A percentile compares a stretch with the other conserved stretches of the same genome.
These are phyloP conservation scores for Drosophila peninsularis DNA, from an alignment of 2,888 invertebrate species.

Conservation along the genomic window DNA sequence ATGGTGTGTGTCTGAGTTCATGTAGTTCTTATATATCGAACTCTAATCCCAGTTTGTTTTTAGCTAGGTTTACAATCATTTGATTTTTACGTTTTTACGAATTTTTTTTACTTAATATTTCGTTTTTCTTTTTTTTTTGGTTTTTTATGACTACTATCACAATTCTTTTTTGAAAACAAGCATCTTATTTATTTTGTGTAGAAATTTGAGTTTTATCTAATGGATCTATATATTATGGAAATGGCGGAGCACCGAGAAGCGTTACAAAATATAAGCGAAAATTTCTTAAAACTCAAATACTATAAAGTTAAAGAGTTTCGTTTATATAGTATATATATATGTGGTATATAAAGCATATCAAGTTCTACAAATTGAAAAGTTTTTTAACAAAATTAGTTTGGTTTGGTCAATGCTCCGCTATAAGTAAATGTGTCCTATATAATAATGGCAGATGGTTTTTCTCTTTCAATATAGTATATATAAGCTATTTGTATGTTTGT, in stretches of 20 bases:
- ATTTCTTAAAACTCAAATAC: conserved; percentile 32
- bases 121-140: conserved; percentile 26
- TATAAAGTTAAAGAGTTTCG: conserved; percentile 5
- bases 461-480: conserved; percentile 30
- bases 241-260: conserved; percentile 44
- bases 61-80: conserved; percentile 54
- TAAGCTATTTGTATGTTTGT: conserved; percentile 42
- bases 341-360: conserved; percentile 37
- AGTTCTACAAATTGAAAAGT: conserved; percentile 34
- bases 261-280: conserved; percentile 37
- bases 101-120: conserved; percentile 66
- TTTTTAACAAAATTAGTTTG: conserved; percentile 14
- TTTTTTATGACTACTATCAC: conserved; percentile 77
- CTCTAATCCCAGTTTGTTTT: conserved; percentile 28
- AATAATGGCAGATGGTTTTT: conserved; percentile 65
- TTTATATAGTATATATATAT: conserved; percentile 13
- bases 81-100: conserved; percentile 47
- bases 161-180: conserved; percentile 77
- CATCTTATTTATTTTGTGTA: conserved; percentile 47
- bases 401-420: conserved; percentile 63
- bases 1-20: conserved; percentile 32
- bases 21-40: background rate
- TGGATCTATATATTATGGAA: conserved; percentile 28
- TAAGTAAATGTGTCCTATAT: conserved; percentile 58
- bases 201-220: conserved; percentile 25